Evolutionary conservation across 2,888 invertebrate genomes (phyloP), one percentile per base, ranked within the genome.

Genomic region (Tiphia femorata): DNA sequence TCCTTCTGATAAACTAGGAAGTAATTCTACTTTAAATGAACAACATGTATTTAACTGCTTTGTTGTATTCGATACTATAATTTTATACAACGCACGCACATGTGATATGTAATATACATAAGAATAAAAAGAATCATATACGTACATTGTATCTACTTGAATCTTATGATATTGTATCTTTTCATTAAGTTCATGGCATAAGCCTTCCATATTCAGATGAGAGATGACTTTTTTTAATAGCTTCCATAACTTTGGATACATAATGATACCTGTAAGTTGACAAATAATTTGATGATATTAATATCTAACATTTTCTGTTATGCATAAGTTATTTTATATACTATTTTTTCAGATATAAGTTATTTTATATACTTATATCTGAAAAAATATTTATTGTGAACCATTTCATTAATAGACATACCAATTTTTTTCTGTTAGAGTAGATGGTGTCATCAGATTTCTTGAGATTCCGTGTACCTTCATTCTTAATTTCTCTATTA

Each of bases 131-230:
- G n/a, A n/a, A n/a, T n/a, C n/a, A n/a, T n/a, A n/a, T n/a, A n/a
- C n/a, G n/a, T n/a, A n/a, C n/a, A n/a, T n/a, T n/a, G n/a, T n/a
- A n/a, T n/a, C n/a, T n/a, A n/a, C n/a, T n/a, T n/a, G n/a, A n/a
- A n/a, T n/a, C n/a, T n/a, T n/a, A n/a, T n/a, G n/a, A n/a, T n/a
- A n/a, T n/a, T n/a, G n/a, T n/a, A n/a, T n/a, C n/a, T n/a, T n/a
- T n/a, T n/a, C n/a, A n/a, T n/a, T n/a, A n/a, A n/a, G n/a, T n/a
- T n/a, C n/a, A 88, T 17, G 93, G 92, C 83, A 95, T 86, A 61
- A 94, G 86, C 81, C 94, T 87, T 71, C 92, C 92, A 80, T 95
- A 95, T 80, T 95, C 95, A 67, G 92, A 88, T 76, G 93, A 93
- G 76, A 94, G 89, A 37, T 91, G 90, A 77, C 93, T 94, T 75